Conservation (phyloP, 1,140 invertebrate species). For the Stegodyphus mimosarum region DNA sequence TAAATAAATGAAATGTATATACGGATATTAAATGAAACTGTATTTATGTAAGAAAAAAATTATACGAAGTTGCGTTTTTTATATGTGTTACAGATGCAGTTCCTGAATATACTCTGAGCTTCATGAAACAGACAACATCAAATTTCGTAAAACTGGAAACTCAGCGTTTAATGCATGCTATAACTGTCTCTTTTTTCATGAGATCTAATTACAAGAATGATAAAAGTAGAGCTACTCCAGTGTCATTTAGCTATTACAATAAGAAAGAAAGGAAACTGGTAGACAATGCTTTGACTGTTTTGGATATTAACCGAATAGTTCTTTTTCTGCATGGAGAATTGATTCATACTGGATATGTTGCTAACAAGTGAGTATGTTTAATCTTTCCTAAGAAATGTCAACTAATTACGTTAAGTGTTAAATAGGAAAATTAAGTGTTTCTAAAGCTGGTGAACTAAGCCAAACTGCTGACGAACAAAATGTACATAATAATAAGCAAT, state of each 20-base stretch:
- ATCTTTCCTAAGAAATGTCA: no score
- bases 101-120: conserved; percentile 22
- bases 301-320: conserved; percentile 31
- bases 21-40: not conserved
- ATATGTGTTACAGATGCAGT: conserved; percentile 12
- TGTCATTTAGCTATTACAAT: conserved; percentile 45
- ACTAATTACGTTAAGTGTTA: no score
- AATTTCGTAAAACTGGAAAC: conserved; percentile 38
- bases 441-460: no score
- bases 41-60: not conserved
- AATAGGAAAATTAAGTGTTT: no score
- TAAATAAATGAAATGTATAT: not conserved
- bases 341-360: conserved; percentile 30
- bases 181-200: conserved; percentile 56
- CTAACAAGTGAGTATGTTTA: conserved; percentile 22
- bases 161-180: conserved; percentile 6
- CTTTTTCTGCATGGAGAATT: conserved; percentile 45
- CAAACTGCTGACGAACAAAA: no score
- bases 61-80: no score
- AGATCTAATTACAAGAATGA: not conserved
- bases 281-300: conserved; percentile 50
- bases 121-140: conserved; percentile 10
- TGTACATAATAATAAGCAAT: no score
- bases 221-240: conserved; percentile 17
- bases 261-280: not conserved